These are phyloP conservation scores for Oncorhynchus clarkii DNA, from an alignment of 2,113 vertebrate species.

Conservation along the genomic window DNA sequence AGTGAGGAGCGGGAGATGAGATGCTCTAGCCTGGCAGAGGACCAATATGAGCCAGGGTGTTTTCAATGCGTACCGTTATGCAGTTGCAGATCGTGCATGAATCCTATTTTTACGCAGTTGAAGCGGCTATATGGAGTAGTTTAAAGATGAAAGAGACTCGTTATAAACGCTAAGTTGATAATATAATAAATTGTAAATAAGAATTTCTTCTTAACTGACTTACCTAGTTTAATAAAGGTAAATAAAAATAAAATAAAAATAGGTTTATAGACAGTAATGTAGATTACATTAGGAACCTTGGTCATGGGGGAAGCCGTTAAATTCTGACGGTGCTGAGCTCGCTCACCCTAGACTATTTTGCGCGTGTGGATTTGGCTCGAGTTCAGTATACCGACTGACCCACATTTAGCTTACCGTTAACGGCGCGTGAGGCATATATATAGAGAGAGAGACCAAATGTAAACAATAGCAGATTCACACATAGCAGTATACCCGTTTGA, in stretches of 20 bases:
- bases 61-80: not conserved
- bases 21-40: not conserved
- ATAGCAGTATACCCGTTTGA: too few species aligned
- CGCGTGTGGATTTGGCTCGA: slow-evolving; percentile 3
- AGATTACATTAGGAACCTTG: not conserved
- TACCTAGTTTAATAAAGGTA: too few species aligned
- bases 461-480: not conserved
- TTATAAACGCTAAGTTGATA: not conserved
- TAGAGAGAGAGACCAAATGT: not conserved
- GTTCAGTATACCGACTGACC: slow-evolving; percentile 3
- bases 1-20: slow-evolving; percentile 1
- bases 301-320: not conserved
- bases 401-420: not conserved
- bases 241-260: not conserved
- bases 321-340: not conserved
- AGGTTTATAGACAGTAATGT: not conserved
- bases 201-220: too few species aligned
- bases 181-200: not conserved
- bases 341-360: not conserved
- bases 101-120: too few species aligned
- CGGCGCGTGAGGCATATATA: not conserved
- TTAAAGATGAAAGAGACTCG: not conserved
- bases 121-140: too few species aligned
- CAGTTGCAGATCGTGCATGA: not conserved
- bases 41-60: not conserved